Conservation (phyloP, 2,797 vertebrate genomes). For the Peromyscus eremicus region DNA sequence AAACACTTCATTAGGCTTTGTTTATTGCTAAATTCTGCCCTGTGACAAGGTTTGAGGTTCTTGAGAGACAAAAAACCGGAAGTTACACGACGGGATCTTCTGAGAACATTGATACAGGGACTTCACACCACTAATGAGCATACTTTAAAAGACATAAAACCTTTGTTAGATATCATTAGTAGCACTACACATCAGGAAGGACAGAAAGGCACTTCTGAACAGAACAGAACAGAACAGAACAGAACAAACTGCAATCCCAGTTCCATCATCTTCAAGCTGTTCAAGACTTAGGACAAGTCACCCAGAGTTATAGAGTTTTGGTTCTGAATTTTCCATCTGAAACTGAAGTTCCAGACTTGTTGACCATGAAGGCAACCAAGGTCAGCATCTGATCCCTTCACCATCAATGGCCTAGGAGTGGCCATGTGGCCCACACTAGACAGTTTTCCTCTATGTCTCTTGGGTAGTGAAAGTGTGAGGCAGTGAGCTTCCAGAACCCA, state of each 20-base stretch:
- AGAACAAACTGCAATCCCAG: neutral
- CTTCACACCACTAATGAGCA: neutral
- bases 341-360: neutral
- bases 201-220: neutral
- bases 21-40: slow-evolving; percentile 1
- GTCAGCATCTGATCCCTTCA: neutral
- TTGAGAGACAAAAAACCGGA: neutral
- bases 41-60: neutral
- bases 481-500: neutral
- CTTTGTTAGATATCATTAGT: neutral
- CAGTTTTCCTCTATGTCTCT: neutral
- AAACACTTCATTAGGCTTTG: neutral
- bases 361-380: neutral
- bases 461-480: neutral
- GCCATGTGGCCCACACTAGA: neutral
- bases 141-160: neutral
- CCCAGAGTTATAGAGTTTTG: neutral
- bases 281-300: neutral
- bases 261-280: neutral
- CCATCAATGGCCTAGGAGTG: neutral
- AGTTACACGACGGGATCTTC: neutral
- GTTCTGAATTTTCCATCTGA: neutral
- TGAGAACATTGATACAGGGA: neutral
- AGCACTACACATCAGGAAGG: neutral
- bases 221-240: neutral